Base-by-base conservation (phyloP, 2,113 vertebrate species). In the Poecilia latipinna region DNA sequence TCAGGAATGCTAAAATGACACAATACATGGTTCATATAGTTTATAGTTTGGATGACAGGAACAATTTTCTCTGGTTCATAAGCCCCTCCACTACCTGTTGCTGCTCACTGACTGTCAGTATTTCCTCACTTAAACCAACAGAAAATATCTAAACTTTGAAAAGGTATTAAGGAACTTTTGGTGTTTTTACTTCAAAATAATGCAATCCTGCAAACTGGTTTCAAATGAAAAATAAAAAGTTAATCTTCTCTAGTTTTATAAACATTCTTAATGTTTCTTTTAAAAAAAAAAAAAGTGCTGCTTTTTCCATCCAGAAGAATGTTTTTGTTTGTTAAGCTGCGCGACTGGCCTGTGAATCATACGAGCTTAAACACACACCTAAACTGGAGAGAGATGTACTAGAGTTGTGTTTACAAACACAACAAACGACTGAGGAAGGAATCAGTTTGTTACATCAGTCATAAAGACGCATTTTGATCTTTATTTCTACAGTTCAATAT, bases 61-160 rank as follows among this genome's bases (percentile, higher is more conserved):
- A 15, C 15, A 17, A 17, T 48, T 48, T 48, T 48, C 44, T 48
- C 44, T 19, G 13, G 13, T 7, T 48, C 44, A 48, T 19, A 7
- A 48, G 7, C 51, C 51, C 51, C 51, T 57, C 51, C 5, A 2
- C 51, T 24, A 57, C 51, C 51, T 57, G 51, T 57, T 57, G 51
- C 51, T 57, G 51, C 24, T 57, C 51, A 57, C 8, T n/a, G 51
- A 8, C 24, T n/a, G 2, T 57, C 51, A 24, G 7, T 19, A 19
- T 48, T 48, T 17, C 44, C 13, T 48, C 44, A 48, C 1, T 19
- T 48, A 19, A 48, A 48, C 4, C 17, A 48, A 17, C 24, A 11
- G 22, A 57, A 57, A 57, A 3, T 22, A 57, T 65, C 44, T 54
- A 60, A 76, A 79, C 77, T 68, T 74, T 33, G 31, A 13, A 63